Evolutionary conservation across 1,140 invertebrate genomes (phyloP).

Genomic region (Gryllus bimaculatus): DNA sequence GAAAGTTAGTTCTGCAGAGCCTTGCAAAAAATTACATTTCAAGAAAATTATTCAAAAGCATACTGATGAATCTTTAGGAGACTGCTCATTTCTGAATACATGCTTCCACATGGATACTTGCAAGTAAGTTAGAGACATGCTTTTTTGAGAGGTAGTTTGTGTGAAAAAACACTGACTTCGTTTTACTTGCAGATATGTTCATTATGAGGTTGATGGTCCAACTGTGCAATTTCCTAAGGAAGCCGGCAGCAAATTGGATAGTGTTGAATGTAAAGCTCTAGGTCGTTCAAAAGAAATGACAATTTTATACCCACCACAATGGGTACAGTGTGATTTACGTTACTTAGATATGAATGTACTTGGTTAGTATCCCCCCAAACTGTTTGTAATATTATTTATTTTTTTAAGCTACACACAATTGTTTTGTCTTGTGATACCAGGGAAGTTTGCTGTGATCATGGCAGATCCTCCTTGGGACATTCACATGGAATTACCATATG

Average conservation of each 20-base stretch:
- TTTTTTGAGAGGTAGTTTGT: not conserved
- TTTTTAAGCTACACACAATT: not conserved
- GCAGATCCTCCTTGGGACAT: slow-evolving; percentile 97
- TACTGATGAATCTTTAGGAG: slow-evolving; percentile 90
- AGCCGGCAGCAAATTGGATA: slow-evolving; percentile 18
- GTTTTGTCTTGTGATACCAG: slow-evolving; percentile 30
- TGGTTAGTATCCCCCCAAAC: slow-evolving; percentile 36
- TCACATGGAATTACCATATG: slow-evolving; percentile 96
- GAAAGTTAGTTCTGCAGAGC: slow-evolving; percentile 44
- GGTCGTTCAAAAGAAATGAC: slow-evolving; percentile 38
- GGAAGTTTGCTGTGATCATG: slow-evolving; percentile 89
- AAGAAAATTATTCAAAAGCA: slow-evolving; percentile 95
- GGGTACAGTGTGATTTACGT: slow-evolving; percentile 94
- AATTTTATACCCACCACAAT: slow-evolving; percentile 80
- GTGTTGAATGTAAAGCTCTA: slow-evolving; percentile 19
- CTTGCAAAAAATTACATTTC: slow-evolving; percentile 89
- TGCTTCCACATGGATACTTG: slow-evolving; percentile 99
- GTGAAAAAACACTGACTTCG: not conserved
- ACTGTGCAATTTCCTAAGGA: slow-evolving; percentile 32
- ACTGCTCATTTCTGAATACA: slow-evolving; percentile 96
- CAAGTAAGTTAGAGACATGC: slow-evolving; percentile 51
- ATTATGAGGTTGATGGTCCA: slow-evolving; percentile 79
- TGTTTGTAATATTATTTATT: not conserved
- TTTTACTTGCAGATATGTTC: slow-evolving; percentile 65
- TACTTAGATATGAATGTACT: slow-evolving; percentile 93